phyloP scores from a whole-genome alignment of 1,140 invertebrate species.

The Mamestra configurata region DNA sequence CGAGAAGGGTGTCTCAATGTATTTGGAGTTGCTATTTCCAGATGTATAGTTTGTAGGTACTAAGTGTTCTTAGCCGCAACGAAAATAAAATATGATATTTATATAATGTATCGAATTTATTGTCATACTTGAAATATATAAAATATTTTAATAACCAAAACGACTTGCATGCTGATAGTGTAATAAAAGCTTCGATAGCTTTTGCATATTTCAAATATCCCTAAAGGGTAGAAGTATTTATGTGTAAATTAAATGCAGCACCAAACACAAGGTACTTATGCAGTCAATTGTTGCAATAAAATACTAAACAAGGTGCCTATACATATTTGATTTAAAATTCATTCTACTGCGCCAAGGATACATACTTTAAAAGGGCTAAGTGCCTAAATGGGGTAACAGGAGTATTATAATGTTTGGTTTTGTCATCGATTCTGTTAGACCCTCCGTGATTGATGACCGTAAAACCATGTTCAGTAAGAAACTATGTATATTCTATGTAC shows the following conservation, averaged over 20 bases:
- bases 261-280: background rate
- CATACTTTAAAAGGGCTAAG: background rate
- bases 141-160: background rate
- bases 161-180: too few relatives aligned
- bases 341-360: constrained; percentile 3
- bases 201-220: background rate
- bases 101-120: too few relatives aligned
- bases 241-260: background rate
- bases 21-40: background rate
- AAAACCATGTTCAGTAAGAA: background rate
- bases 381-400: background rate
- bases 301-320: background rate
- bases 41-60: too few relatives aligned
- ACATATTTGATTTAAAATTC: background rate
- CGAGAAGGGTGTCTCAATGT: background rate
- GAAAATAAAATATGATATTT: too few relatives aligned
- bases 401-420: constrained; percentile 2
- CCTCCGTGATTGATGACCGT: constrained; percentile 10
- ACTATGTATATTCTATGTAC: background rate
- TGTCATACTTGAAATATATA: too few relatives aligned
- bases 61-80: too few relatives aligned
- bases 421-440: background rate
- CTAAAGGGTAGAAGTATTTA: background rate
- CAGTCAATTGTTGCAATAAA: constrained; percentile 6
- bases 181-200: background rate